Evolutionary conservation across 2,113 vertebrate species (phyloP), one percentile per base, ranked within the genome.

Genomic region (Brachyistius frenatus): DNA sequence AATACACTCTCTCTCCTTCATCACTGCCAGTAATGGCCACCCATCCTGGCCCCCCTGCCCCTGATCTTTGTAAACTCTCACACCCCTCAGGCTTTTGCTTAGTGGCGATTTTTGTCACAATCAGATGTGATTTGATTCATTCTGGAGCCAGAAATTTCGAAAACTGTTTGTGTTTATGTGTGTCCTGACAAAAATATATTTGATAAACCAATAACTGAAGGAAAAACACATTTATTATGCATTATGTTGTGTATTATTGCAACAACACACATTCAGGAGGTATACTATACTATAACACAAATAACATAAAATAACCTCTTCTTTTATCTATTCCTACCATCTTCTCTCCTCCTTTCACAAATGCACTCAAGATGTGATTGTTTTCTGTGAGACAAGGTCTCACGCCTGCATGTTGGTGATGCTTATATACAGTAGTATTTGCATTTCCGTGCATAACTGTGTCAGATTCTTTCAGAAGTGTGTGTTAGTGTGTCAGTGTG

Each of bases 401-500:
- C 49, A 66, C 5, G 15, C 11, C n/a, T 67, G 41, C 41, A 2
- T 7, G 30, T 10, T 7, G 44, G 47, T 36, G 32, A 37, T 57
- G 60, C 52, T 66, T 32, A 36, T 65, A 46, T 62, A 61, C 58
- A n/a, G 47, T 65, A 66, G 85, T 55, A 56, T 78, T 60, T 78
- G 54, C 56, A 8, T 67, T 85, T 91, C 89, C 88, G 74, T 70
- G 86, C 78, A 84, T 79, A 92, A 91, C 87, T 95, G 93, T 94
- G 94, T 94, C 94, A 94, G 52, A 76, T 83, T 66, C 68, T 53
- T 78, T 87, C 68, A 49, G 67, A 32, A 88, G 88, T 93, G 85
- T 90, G 91, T 94, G 94, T 95, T 92, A 94, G 92, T 94, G 92
- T 95, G 94, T 94, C 93, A 93, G 82, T 86, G 91, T 89, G 83